Percentiles rank a stretch among this genome's conserved stretches.
Evolutionary conservation across 2,888 invertebrate genomes (phyloP).

Genomic region (Abrostola triplasia): DNA sequence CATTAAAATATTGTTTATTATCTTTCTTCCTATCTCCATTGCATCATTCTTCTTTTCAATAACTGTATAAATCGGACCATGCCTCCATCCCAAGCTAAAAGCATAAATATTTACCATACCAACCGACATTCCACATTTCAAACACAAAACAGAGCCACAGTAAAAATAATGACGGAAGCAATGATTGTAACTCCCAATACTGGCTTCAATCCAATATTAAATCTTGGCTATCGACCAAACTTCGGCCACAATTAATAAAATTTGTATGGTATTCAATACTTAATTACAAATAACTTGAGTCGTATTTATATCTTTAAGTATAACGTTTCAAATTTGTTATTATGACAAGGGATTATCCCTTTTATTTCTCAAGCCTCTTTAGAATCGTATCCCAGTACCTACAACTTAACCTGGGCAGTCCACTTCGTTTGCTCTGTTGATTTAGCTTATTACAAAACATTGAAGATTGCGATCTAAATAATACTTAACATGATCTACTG

Average conservation of each 20-base stretch:
- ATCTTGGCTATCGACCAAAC: slow-evolving; percentile 53
- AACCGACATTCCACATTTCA: background rate
- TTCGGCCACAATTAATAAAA: slow-evolving; percentile 49
- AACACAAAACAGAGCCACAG: slow-evolving; percentile 10
- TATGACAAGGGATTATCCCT: too few relatives aligned
- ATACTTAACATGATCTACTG: too few relatives aligned
- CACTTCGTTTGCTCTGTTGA: too few relatives aligned
- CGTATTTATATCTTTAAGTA: background rate
- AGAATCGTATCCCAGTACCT: too few relatives aligned
- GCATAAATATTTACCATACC: slow-evolving; percentile 3
- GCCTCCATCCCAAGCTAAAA: background rate
- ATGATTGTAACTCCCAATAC: slow-evolving; percentile 42
- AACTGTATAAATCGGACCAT: background rate
- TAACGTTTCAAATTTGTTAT: too few relatives aligned
- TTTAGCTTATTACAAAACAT: too few relatives aligned
- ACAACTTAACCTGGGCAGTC: too few relatives aligned
- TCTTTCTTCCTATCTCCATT: too few relatives aligned
- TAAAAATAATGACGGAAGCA: slow-evolving; percentile 40
- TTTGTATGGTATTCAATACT: slow-evolving; percentile 33
- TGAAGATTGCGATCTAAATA: too few relatives aligned
- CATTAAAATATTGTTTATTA: too few relatives aligned
- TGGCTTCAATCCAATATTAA: slow-evolving; percentile 55
- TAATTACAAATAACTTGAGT: slow-evolving; percentile 41
- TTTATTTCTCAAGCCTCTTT: too few relatives aligned
- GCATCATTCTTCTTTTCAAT: background rate